Evolutionary conservation across 2,797 vertebrate genomes (phyloP).

Genomic region (Eulemur mongoz): DNA sequence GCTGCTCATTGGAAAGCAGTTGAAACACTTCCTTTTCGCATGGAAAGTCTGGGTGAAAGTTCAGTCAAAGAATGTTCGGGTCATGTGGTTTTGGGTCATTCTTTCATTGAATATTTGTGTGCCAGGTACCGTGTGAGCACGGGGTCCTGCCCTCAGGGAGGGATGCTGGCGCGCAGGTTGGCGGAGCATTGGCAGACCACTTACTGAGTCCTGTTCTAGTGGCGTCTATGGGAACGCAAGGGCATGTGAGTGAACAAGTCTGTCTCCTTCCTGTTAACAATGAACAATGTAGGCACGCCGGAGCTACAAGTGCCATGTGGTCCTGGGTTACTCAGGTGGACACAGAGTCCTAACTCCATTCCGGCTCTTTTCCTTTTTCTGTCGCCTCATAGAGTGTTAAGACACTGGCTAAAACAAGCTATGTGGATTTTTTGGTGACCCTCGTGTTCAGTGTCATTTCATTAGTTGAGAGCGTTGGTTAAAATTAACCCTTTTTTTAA

Average conservation of each 20-base stretch:
- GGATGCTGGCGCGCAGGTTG: neutral
- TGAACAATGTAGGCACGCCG: neutral
- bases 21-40: neutral
- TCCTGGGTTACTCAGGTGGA: neutral
- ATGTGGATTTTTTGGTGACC: neutral
- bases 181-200: neutral
- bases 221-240: neutral
- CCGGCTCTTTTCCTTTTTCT: neutral
- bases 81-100: neutral
- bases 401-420: neutral
- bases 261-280: neutral
- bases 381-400: neutral
- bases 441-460: neutral
- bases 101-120: neutral
- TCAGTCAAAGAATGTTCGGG: neutral
- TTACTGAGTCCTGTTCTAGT: neutral
- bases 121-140: neutral
- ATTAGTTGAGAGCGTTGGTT: slow-evolving; percentile 43
- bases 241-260: neutral
- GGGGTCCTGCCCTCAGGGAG: neutral
- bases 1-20: neutral
- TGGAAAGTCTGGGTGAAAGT: neutral
- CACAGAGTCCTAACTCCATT: slow-evolving; percentile 16
- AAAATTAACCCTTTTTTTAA: neutral
- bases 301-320: too few species aligned